Percentiles rank a stretch among this genome's conserved stretches.
Evolutionary conservation across 2,113 vertebrate species (phyloP).

Genomic region (Tenebrosternarchus preto): DNA sequence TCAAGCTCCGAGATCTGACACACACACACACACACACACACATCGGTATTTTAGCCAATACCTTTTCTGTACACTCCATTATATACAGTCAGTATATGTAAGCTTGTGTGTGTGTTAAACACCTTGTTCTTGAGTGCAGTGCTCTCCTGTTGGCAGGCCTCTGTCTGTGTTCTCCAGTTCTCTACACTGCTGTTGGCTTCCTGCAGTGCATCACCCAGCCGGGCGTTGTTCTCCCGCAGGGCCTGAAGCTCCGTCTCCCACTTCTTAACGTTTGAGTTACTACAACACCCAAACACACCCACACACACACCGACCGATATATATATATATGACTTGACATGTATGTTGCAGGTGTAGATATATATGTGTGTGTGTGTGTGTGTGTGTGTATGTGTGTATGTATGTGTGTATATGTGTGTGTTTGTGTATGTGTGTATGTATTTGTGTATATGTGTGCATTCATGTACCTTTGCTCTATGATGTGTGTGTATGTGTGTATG

Average conservation of each 20-base stretch:
- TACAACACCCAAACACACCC: conserved; percentile 59
- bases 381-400: neutral
- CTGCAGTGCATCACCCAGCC: conserved; percentile 84
- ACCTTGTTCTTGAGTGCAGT: conserved; percentile 86
- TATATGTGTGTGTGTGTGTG: no score
- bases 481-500: conserved; percentile 30
- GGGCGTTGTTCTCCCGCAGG: conserved; percentile 87
- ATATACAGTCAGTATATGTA: conserved; percentile 1
- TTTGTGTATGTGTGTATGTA: neutral
- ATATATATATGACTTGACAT: no score
- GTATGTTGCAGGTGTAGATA: neutral
- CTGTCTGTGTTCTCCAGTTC: conserved; percentile 91
- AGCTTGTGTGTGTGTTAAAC: neutral
- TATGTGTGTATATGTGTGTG: neutral
- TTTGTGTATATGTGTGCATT: neutral
- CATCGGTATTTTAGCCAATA: neutral
- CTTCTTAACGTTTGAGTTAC: conserved; percentile 89
- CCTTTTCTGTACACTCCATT: conserved; percentile 14
- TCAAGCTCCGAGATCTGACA: conserved; percentile 87
- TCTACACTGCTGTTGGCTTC: conserved; percentile 89
- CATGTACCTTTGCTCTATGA: no score
- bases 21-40: neutral
- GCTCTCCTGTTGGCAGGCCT: conserved; percentile 87
- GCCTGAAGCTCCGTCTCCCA: conserved; percentile 93
- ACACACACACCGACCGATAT: conserved; percentile 39